Conservation (phyloP, 2,888 invertebrate species). For the Phyto melanocephala region DNA sequence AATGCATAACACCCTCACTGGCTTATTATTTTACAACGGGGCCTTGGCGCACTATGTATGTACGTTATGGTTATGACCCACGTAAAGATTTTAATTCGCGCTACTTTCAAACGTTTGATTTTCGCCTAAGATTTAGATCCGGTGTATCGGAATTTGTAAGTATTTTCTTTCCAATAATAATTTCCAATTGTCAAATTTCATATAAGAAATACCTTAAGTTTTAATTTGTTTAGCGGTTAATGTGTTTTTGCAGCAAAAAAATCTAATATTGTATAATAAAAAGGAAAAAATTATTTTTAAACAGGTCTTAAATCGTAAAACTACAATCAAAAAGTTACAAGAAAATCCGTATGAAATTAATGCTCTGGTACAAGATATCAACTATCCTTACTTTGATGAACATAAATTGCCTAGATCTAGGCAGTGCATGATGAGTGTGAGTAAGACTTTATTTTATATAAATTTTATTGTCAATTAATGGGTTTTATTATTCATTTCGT, state of each 20-base stretch:
- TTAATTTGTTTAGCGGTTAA: too few relatives aligned
- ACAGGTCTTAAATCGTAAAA: slow-evolving; percentile 71
- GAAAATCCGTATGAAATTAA: slow-evolving; percentile 73
- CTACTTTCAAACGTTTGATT: slow-evolving; percentile 93
- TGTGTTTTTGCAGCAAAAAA: too few relatives aligned
- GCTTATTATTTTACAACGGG: slow-evolving; percentile 93
- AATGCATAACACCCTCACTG: slow-evolving; percentile 88
- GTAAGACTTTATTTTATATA: too few relatives aligned
- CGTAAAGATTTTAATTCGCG: slow-evolving; percentile 87
- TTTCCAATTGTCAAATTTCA: too few relatives aligned
- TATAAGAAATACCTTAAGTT: too few relatives aligned
- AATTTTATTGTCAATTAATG: too few relatives aligned
- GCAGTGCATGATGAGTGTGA: slow-evolving; percentile 93
- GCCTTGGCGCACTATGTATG: slow-evolving; percentile 96
- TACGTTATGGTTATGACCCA: slow-evolving; percentile 94
- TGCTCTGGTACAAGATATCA: slow-evolving; percentile 73
- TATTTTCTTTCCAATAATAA: neutral
- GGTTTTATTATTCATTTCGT: too few relatives aligned
- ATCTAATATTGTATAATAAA: too few relatives aligned
- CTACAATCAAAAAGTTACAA: slow-evolving; percentile 68
- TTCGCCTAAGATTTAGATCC: slow-evolving; percentile 80
- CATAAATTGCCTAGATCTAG: slow-evolving; percentile 88
- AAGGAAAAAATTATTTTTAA: neutral
- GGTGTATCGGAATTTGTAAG: slow-evolving; percentile 75
- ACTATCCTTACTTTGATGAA: slow-evolving; percentile 82